Evolutionary conservation across 1,140 invertebrate genomes (phyloP).

Genomic region (Saccostrea glomerata): DNA sequence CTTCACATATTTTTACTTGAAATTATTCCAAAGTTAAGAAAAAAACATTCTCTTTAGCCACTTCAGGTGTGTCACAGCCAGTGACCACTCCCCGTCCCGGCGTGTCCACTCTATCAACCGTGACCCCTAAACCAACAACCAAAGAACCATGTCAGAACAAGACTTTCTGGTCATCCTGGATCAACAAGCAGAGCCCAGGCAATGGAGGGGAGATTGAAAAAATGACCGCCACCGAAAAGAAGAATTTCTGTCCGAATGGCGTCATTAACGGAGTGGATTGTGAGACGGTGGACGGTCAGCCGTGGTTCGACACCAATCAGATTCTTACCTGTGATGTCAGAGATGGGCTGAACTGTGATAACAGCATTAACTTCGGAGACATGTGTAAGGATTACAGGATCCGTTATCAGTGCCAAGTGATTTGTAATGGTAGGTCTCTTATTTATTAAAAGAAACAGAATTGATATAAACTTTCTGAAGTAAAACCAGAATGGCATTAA

Average conservation of each 20-base stretch:
- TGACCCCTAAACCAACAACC: background rate
- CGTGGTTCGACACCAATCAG: slow-evolving; percentile 53
- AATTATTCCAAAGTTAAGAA: background rate
- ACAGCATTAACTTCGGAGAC: slow-evolving; percentile 61
- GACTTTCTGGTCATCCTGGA: slow-evolving; percentile 53
- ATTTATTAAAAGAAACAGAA: background rate
- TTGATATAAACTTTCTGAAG: too few relatives aligned
- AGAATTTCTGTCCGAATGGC: slow-evolving; percentile 67
- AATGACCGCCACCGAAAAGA: slow-evolving; percentile 44
- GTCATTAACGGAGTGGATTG: slow-evolving; percentile 72
- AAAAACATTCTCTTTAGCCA: background rate
- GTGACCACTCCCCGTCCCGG: background rate
- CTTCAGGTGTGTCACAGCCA: slow-evolving; percentile 12
- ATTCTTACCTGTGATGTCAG: slow-evolving; percentile 60
- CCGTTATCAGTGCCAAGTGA: slow-evolving; percentile 75
- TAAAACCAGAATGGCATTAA: too few relatives aligned
- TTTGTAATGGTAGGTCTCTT: slow-evolving; percentile 37
- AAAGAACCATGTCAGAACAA: slow-evolving; percentile 43
- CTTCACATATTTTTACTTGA: background rate
- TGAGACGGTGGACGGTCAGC: slow-evolving; percentile 61
- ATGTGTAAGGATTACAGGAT: slow-evolving; percentile 78
- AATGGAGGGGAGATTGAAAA: slow-evolving; percentile 51
- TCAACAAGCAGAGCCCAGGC: slow-evolving; percentile 54
- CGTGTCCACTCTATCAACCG: background rate
- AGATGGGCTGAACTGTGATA: slow-evolving; percentile 63